phyloP scores from a whole-genome alignment of 2,888 invertebrate genomes.

The Drosophila barbarae region DNA sequence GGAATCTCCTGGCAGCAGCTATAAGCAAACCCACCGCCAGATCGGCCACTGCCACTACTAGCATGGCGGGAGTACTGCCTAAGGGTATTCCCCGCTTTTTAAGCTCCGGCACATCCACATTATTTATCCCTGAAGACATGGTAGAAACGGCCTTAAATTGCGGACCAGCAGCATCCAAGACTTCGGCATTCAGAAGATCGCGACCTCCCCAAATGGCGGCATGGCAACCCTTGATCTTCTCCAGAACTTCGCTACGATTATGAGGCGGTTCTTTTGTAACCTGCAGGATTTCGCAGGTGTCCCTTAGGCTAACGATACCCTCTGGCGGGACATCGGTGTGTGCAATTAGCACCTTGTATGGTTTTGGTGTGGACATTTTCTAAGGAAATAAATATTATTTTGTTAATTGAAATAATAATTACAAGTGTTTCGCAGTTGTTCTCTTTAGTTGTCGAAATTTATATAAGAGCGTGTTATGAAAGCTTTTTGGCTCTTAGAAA shows the following conservation, averaged over 20 bases:
- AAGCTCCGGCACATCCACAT: conserved; percentile 88
- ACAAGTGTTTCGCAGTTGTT: neutral
- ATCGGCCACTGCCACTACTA: conserved; percentile 90
- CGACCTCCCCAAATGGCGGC: conserved; percentile 77
- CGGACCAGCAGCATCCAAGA: conserved; percentile 80
- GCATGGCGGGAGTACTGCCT: conserved; percentile 89
- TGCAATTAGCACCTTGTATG: conserved; percentile 85
- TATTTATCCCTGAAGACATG: conserved; percentile 93
- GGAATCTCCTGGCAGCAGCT: conserved; percentile 87
- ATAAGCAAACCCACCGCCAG: conserved; percentile 88
- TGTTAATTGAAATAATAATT: neutral
- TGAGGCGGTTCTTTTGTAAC: conserved; percentile 69
- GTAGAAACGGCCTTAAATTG: conserved; percentile 88
- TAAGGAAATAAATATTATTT: neutral
- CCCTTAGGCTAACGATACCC: conserved; percentile 84
- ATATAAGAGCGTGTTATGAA: neutral
- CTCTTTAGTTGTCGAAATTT: neutral
- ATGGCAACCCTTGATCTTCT: conserved; percentile 76
- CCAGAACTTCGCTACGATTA: conserved; percentile 70
- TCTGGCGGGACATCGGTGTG: conserved; percentile 85
- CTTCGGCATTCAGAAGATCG: conserved; percentile 72
- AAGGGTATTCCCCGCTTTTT: conserved; percentile 86
- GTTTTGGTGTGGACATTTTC: conserved; percentile 52
- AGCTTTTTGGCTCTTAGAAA: conserved; percentile 7
- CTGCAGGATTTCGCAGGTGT: conserved; percentile 75